phyloP scores from a whole-genome alignment of 2,113 vertebrate genomes.

The Onychostruthus taczanowskii region DNA sequence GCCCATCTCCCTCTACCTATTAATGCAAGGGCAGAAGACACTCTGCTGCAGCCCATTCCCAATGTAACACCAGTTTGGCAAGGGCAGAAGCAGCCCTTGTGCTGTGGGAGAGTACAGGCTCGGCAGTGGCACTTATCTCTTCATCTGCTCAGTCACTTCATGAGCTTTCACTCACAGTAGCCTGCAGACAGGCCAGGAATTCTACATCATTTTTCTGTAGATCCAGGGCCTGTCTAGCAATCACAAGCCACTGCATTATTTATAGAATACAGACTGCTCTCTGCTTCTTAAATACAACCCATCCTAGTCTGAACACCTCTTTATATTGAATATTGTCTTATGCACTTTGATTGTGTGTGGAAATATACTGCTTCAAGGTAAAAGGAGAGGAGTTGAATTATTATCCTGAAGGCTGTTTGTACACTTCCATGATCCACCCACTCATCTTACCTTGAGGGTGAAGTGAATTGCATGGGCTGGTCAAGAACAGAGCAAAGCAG shows the following conservation, averaged over 20 bases:
- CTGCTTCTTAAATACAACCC: slow-evolving; percentile 45
- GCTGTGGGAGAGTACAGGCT: neutral
- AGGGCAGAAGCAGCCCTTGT: neutral
- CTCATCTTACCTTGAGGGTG: slow-evolving; percentile 45
- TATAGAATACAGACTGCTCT: slow-evolving; percentile 29
- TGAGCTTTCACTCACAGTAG: neutral
- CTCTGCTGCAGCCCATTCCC: neutral
- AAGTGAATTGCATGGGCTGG: slow-evolving; percentile 40
- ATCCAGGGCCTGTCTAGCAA: neutral
- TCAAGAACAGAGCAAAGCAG: slow-evolving; percentile 62
- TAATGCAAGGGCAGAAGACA: neutral
- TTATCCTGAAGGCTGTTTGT: slow-evolving; percentile 46
- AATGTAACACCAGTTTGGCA: neutral
- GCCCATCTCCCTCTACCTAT: accelerated
- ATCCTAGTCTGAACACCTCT: neutral
- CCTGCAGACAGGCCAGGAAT: neutral
- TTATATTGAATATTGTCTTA: slow-evolving; percentile 43
- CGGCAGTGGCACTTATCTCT: neutral
- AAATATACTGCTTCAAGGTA: slow-evolving; percentile 62
- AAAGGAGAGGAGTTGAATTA: slow-evolving; percentile 55
- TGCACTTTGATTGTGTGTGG: slow-evolving; percentile 20
- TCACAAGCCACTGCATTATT: slow-evolving; percentile 29
- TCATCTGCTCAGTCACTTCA: neutral
- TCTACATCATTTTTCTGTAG: slow-evolving; percentile 16
- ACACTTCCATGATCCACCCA: slow-evolving; percentile 48